Base-by-base conservation (phyloP, 2,888 invertebrate species). In the Chrysomela aeneicollis region DNA sequence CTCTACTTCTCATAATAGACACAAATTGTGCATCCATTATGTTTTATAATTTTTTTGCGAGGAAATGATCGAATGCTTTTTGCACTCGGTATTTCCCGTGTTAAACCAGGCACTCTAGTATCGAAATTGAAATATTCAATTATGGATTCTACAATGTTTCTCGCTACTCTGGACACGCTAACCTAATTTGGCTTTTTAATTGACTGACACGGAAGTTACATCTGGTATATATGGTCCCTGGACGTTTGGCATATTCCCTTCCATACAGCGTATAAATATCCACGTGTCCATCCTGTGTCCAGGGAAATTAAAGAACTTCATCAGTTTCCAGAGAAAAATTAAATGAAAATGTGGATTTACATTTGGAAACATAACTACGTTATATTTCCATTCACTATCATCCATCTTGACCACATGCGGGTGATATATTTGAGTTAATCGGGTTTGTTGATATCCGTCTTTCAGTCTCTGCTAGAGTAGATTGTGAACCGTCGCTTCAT, bases 401-500 rank as follows among this genome's bases (percentile, higher is more conserved):
- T 6, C n/a, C n/a, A n/a, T n/a, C n/a, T n/a, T n/a, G n/a, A n/a
- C n/a, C n/a, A n/a, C n/a, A n/a, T n/a, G n/a, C n/a, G n/a, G n/a
- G n/a, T n/a, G n/a, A n/a, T n/a, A n/a, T n/a, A n/a, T n/a, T n/a
- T 26, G 26, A 26, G 6, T 26, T 26, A 26, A 26, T 26, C 26
- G n/a, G n/a, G n/a, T n/a, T n/a, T n/a, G n/a, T n/a, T n/a, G n/a
- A n/a, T n/a, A n/a, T n/a, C n/a, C n/a, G n/a, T n/a, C n/a, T n/a
- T n/a, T n/a, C n/a, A n/a, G n/a, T 26, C 26, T 26, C 26, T 26
- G 12, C 10, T 18, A n/a, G 37, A 35, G 54, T 35, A 35, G 19
- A 37, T 35, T 54, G 8, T 19, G 32, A 55, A 55, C 55, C 55
- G n/a, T n/a, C n/a, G n/a, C n/a, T n/a, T n/a, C n/a, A n/a, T 21